Evolutionary conservation across 1,140 invertebrate genomes (phyloP), one percentile per base, ranked within the genome.

Genomic region (Andricus grossulariae): DNA sequence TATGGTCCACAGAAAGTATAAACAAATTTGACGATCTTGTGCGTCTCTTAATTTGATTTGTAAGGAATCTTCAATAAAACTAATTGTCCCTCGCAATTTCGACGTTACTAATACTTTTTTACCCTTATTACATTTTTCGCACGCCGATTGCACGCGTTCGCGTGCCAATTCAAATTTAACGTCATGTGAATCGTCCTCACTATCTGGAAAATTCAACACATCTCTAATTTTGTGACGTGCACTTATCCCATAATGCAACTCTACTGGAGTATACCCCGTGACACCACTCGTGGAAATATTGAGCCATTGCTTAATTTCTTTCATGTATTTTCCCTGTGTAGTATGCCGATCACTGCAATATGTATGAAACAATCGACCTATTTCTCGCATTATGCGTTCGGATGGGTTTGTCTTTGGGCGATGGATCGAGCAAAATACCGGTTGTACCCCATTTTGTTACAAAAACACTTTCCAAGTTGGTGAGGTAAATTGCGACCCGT

Each of bases 381-480:
- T 3, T 15, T 78, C 76, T 3, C 76, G 60, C 76, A 78, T 78
- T 5, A 54, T 15, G 2, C 74, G 49, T n/a, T 87, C 86, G 0
- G 78, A 79, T 2, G 74, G 81, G 80, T 88, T 88, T 3, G 83
- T 83, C 0, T 79, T 13, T 0, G 86, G 87, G 73, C 87, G 85
- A 7, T 82, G 72, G 0, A 85, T 78, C 2, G 86, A 84, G 2
- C 83, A 83, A 60, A 80, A 77, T 10, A 78, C 75, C 6, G 74
- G 2, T 52, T 76, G 79, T 15, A 88, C 81, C 3, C 76, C 79
- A 12, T 76, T 10, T 50, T 78, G 70, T 13, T 50, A 13, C 50
- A 88, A 55, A 11, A 77, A 76, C 15, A 78, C 19, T 71, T 73
- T 60, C 81, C 81, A 81, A 3, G 66, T 5, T 15, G 55, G 25